phyloP scores from a whole-genome alignment of 1,140 invertebrate genomes.

The Cyrtorhinus lividipennis region DNA sequence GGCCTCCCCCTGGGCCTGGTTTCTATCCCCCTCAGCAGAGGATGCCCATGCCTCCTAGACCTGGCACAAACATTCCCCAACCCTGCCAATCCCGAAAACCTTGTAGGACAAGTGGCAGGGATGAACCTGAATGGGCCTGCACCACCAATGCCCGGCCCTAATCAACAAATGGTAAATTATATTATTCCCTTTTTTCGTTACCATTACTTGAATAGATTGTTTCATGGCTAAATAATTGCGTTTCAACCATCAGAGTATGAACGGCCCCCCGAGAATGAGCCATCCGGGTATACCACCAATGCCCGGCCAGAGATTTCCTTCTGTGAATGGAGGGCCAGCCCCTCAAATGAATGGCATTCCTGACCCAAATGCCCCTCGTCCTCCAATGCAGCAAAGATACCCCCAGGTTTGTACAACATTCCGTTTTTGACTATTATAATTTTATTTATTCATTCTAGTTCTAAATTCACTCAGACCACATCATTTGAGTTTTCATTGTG shows the following conservation, averaged over 20 bases:
- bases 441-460: too few relatives aligned
- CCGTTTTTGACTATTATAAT: too few relatives aligned
- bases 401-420: neutral
- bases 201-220: neutral
- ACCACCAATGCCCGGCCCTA: slow-evolving; percentile 19
- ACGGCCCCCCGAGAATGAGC: neutral
- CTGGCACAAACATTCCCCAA: neutral
- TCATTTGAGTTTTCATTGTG: too few relatives aligned
- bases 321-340: slow-evolving; percentile 18
- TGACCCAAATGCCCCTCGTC: slow-evolving; percentile 27
- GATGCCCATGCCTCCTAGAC: slow-evolving; percentile 10
- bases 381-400: slow-evolving; percentile 2
- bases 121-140: slow-evolving; percentile 19
- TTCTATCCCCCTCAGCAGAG: neutral
- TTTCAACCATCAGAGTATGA: neutral
- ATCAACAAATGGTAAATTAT: slow-evolving; percentile 14
- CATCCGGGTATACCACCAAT: slow-evolving; percentile 19
- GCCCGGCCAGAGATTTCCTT: slow-evolving; percentile 20
- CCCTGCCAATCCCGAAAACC: slow-evolving; percentile 15
- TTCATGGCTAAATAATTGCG: neutral
- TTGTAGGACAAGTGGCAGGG: slow-evolving; percentile 17
- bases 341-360: slow-evolving; percentile 25
- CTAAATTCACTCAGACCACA: too few relatives aligned
- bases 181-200: neutral
- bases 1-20: neutral